Conservation (phyloP, 1,140 invertebrate species). For the Gryllus bimaculatus region DNA sequence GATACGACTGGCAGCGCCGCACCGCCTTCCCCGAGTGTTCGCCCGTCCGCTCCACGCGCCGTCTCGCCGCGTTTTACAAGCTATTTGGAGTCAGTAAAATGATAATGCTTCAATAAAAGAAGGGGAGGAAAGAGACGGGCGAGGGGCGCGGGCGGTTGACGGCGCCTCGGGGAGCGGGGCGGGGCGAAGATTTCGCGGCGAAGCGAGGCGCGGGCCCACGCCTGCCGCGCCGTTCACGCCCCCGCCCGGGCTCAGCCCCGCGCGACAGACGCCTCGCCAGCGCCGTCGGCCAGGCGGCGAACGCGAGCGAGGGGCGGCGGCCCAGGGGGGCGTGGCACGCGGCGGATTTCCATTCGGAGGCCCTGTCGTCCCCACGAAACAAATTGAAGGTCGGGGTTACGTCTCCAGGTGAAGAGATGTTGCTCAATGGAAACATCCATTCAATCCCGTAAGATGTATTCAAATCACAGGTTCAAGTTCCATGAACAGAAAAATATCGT, state of each 20-base stretch:
- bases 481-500: no score
- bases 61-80: slow-evolving; percentile 34
- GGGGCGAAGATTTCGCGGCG: neutral
- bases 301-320: no score
- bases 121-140: neutral
- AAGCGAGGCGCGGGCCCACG: neutral
- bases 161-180: neutral
- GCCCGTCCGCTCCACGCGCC: slow-evolving; percentile 27
- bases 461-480: no score
- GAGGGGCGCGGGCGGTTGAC: neutral
- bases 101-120: slow-evolving; percentile 39
- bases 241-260: no score
- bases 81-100: slow-evolving; percentile 41
- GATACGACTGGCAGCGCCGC: neutral
- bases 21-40: neutral
- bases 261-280: neutral
- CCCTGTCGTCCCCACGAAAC: no score
- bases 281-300: neutral
- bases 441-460: no score
- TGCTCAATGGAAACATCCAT: no score
- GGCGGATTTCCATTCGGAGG: no score
- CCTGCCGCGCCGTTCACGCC: neutral
- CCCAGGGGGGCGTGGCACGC: no score
- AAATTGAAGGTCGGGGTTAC: no score
- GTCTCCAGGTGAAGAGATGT: no score